Evolutionary conservation across 2,113 vertebrate genomes (phyloP), one percentile per base, ranked within the genome.

Genomic region (Psittacula cyanocephala): DNA sequence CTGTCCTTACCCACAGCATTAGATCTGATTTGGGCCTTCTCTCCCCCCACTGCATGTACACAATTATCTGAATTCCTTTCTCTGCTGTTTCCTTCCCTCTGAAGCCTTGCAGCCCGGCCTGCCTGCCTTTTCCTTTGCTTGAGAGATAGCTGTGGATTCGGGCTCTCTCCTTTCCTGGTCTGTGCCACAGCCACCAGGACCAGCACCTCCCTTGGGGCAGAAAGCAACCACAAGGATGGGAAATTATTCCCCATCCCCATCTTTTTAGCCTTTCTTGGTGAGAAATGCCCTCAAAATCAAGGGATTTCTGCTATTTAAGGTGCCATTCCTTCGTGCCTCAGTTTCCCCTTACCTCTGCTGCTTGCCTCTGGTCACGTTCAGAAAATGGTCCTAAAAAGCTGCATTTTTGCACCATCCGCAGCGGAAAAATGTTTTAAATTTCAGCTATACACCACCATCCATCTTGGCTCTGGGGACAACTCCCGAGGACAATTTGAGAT

Each of bases 31-130:
- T 87, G 62, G 60, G 83, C 57, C 86, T 50, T 72, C 55, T 70
- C 70, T 57, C 62, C 62, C 15, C 5, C 28, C 6, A 5, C 59
- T n/a, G 31, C 77, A 52, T 46, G 23, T 52, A 84, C 65, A 53
- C 70, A 69, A 94, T 76, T 81, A 76, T 94, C 95, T 47, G 76
- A 55, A 87, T 78, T 91, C 93, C 91, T 91, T 95, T 89, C 64
- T 71, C 69, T 0, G 0, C 65, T 47, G 53, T 81, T 82, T 88
- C 69, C 78, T 80, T 44, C 65, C 50, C 60, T 91, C 72, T 37
- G 87, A 71, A 94, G 65, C 69, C 87, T 82, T 13, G 64, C 79
- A 53, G 16, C 10, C 25, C 6, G 62, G 44, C 29, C 60, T 44
- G 60, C 35, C 59, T 78, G 75, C 69, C 33, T 81, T 87, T 75